A percentile compares a stretch with the other conserved stretches of the same genome.
Evolutionary conservation across 2,888 invertebrate species (phyloP).

Genomic region (Caenorhabditis drosophilae): DNA sequence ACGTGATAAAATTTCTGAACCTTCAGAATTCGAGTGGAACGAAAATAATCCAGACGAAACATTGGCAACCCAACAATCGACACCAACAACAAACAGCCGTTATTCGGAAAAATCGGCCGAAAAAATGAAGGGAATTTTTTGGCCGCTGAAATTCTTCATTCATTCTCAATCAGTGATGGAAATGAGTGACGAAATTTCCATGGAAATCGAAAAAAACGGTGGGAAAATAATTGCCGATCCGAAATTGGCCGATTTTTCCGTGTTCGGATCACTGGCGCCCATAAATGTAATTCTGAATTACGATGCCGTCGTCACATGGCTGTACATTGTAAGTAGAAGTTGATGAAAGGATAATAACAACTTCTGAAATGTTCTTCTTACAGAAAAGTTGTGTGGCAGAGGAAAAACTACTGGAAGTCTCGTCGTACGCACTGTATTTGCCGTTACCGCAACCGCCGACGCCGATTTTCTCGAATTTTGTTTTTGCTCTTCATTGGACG

Average conservation of each 20-base stretch:
- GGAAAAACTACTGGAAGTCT: background rate
- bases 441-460: conserved; percentile 22
- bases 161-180: background rate
- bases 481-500: conserved; percentile 2
- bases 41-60: background rate
- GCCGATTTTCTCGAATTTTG: conserved; percentile 4
- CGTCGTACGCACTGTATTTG: conserved; percentile 12
- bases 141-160: background rate
- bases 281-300: conserved; percentile 8
- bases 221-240: conserved; percentile 4
- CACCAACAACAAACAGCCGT: background rate
- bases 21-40: conserved; percentile 2
- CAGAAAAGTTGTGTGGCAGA: conserved; percentile 4
- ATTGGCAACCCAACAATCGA: background rate
- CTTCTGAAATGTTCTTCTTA: too few species aligned
- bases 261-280: conserved; percentile 12
- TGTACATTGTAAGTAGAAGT: too few species aligned
- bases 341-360: too few species aligned
- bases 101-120: conserved; percentile 1
- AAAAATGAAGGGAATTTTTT: conserved; percentile 2
- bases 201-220: conserved; percentile 3
- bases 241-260: conserved; percentile 12
- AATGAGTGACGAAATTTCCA: too few species aligned
- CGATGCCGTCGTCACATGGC: conserved; percentile 13
- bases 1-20: too few species aligned